Evolutionary conservation across 2,888 invertebrate species (phyloP).

Genomic region (Rhagonycha fulva): DNA sequence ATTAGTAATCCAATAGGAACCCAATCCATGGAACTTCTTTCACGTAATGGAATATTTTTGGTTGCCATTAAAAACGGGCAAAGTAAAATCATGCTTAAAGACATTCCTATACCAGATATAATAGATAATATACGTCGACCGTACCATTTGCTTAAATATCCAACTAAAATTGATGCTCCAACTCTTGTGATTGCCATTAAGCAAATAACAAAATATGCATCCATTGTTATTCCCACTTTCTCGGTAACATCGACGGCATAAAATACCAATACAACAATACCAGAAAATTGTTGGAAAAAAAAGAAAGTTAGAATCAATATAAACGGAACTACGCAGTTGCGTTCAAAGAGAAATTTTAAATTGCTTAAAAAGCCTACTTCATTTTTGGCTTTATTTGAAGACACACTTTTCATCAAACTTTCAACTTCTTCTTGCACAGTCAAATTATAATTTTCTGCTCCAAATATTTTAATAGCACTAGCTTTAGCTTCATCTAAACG

Average conservation of each 20-base stretch:
- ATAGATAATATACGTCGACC: slow-evolving; percentile 64
- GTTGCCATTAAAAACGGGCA: slow-evolving; percentile 52
- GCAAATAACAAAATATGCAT: slow-evolving; percentile 58
- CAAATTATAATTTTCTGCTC: slow-evolving; percentile 41
- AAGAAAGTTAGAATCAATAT: slow-evolving; percentile 57
- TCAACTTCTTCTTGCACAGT: slow-evolving; percentile 45
- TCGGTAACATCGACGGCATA: slow-evolving; percentile 60
- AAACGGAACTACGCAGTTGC: slow-evolving; percentile 57
- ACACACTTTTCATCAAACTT: slow-evolving; percentile 37
- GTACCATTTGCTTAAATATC: slow-evolving; percentile 57
- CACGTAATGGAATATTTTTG: slow-evolving; percentile 39
- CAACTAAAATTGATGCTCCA: slow-evolving; percentile 53
- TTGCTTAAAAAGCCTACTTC: slow-evolving; percentile 36
- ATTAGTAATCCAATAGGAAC: slow-evolving; percentile 56
- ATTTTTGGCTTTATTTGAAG: slow-evolving; percentile 30
- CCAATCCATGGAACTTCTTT: slow-evolving; percentile 41
- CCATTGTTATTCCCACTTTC: slow-evolving; percentile 55
- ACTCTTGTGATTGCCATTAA: slow-evolving; percentile 59
- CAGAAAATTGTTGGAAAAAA: slow-evolving; percentile 64
- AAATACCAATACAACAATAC: slow-evolving; percentile 61
- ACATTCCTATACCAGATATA: slow-evolving; percentile 62
- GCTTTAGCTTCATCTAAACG: slow-evolving; percentile 56
- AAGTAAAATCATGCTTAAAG: slow-evolving; percentile 58
- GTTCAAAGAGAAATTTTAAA: slow-evolving; percentile 45
- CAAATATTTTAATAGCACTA: slow-evolving; percentile 54